A percentile compares a stretch with the other conserved stretches of the same genome.
Conservation (phyloP, 2,113 vertebrate species). For the Scortum barcoo region DNA sequence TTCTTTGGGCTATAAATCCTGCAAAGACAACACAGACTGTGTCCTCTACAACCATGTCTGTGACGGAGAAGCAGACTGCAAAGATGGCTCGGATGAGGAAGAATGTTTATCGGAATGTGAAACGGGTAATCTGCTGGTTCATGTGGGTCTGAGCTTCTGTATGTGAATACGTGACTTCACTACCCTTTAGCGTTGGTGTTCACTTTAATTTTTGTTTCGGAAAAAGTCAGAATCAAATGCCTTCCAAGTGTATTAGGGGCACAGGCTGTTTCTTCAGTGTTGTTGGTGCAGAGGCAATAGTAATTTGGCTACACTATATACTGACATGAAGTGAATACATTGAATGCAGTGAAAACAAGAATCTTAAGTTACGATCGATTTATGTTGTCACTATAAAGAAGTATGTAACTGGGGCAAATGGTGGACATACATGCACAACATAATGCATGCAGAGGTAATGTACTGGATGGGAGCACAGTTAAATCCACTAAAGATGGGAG, state of each 20-base stretch:
- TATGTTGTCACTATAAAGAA: background rate
- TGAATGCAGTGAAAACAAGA: background rate
- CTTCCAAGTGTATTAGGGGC: background rate
- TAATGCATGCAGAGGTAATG: background rate
- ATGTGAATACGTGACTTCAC: background rate
- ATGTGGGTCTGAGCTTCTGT: no score
- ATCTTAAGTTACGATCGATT: background rate
- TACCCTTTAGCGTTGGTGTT: constrained; percentile 40
- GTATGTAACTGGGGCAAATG: background rate
- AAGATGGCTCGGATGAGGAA: constrained; percentile 88
- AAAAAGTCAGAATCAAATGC: background rate
- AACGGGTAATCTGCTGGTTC: constrained; percentile 51
- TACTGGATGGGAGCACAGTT: background rate
- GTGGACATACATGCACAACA: background rate
- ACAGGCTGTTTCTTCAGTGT: background rate
- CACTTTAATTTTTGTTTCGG: accelerated
- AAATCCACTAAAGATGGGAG: background rate
- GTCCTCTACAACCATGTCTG: constrained; percentile 81
- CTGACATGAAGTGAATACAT: background rate
- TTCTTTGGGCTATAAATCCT: constrained; percentile 68
- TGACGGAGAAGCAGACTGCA: constrained; percentile 88
- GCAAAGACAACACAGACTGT: constrained; percentile 77
- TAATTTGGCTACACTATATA: background rate
- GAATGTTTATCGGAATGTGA: constrained; percentile 70
- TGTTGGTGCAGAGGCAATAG: background rate